These are phyloP conservation scores for Drosophila nigrodunni DNA, from an alignment of 1,140 invertebrate genomes.

Conservation along the genomic window DNA sequence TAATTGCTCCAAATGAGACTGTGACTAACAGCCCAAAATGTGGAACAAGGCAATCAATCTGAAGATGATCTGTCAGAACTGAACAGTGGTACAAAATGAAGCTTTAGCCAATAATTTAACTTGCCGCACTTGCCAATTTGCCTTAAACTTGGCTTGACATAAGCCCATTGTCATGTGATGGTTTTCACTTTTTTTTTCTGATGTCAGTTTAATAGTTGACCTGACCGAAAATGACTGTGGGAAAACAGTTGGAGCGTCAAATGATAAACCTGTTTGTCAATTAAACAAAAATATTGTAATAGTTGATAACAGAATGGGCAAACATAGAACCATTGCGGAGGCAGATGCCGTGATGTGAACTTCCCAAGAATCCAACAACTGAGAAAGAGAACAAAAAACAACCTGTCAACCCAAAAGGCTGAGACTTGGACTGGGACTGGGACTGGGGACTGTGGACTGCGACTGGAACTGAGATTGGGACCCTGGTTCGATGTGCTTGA, in stretches of 20 bases:
- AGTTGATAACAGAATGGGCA: conserved; percentile 79
- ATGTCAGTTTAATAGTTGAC: conserved; percentile 56
- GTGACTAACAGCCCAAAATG: conserved; percentile 9
- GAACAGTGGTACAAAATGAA: conserved; percentile 15
- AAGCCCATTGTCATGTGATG: conserved; percentile 31
- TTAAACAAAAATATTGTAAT: conserved; percentile 83
- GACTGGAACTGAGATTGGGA: conserved; percentile 43
- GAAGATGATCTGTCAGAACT: not conserved
- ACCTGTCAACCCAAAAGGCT: conserved; percentile 71
- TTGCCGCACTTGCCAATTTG: not conserved
- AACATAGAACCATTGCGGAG: conserved; percentile 51
- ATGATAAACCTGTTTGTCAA: conserved; percentile 83
- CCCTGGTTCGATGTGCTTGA: conserved; percentile 72
- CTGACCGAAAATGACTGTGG: conserved; percentile 73
- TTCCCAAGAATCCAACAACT: conserved; percentile 55
- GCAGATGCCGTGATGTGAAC: conserved; percentile 68
- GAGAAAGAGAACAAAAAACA: conserved; percentile 47
- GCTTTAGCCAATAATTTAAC: not conserved
- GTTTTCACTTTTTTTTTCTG: conserved; percentile 28
- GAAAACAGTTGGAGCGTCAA: conserved; percentile 80
- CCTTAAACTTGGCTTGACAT: not conserved
- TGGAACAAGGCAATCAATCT: conserved; percentile 26
- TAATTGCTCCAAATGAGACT: conserved; percentile 35
- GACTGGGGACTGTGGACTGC: conserved; percentile 32
- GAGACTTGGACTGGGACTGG: too few relatives aligned